Evolutionary conservation across 2,797 vertebrate species (phyloP).

Genomic region (Pseudochaenichthys georgianus): DNA sequence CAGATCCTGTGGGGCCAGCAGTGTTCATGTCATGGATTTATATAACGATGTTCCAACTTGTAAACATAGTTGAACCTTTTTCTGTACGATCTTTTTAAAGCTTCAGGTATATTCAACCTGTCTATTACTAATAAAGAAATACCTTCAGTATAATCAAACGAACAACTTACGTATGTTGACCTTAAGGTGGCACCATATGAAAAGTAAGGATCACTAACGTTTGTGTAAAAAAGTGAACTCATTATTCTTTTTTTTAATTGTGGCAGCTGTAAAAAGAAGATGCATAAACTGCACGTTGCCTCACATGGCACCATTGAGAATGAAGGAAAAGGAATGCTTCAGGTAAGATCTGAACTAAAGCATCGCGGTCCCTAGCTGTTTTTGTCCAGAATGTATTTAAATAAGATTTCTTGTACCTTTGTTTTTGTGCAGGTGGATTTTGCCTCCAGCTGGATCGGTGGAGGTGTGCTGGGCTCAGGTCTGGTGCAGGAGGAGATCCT

Average conservation of each 20-base stretch:
- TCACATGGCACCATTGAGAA: constrained; percentile 74
- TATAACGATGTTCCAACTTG: too few species aligned
- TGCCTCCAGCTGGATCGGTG: constrained; percentile 74
- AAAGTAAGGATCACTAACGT: too few species aligned
- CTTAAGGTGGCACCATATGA: too few species aligned
- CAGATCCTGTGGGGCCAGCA: too few species aligned
- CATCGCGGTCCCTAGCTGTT: not conserved
- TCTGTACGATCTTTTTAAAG: too few species aligned
- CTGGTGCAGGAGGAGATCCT: constrained; percentile 86
- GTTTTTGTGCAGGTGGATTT: constrained; percentile 80
- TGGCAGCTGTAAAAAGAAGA: constrained; percentile 39
- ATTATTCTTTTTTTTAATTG: not conserved
- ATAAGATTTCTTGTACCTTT: not conserved
- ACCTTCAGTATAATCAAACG: too few species aligned
- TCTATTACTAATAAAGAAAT: too few species aligned
- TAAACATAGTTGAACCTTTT: too few species aligned
- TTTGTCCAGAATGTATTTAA: too few species aligned
- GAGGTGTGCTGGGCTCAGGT: constrained; percentile 78
- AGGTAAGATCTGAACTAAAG: constrained; percentile 61
- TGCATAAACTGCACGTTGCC: constrained; percentile 69
- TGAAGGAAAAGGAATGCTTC: constrained; percentile 75
- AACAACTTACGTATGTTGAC: too few species aligned
- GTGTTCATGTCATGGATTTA: too few species aligned
- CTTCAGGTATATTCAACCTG: too few species aligned
- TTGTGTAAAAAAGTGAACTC: not conserved